A percentile compares a stretch with the other conserved stretches of the same genome.
Evolutionary conservation across 2,797 vertebrate genomes (phyloP).

Genomic region (Hipposideros larvatus): DNA sequence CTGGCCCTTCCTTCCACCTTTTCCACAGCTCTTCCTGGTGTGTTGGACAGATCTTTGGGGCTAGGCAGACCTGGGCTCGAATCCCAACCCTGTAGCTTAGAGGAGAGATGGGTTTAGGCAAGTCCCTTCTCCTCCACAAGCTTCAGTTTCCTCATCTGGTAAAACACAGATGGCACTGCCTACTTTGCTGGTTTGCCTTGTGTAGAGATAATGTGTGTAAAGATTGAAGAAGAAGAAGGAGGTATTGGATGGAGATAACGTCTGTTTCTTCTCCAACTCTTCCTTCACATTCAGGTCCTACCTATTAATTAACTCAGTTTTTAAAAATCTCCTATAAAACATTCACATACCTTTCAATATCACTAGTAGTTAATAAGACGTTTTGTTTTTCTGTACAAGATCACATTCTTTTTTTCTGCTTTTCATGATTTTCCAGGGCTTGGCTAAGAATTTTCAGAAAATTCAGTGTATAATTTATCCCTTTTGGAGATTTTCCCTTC

Average conservation of each 20-base stretch:
- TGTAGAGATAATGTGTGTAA: background rate
- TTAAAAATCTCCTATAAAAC: background rate
- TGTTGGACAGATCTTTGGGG: background rate
- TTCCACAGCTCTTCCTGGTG: background rate
- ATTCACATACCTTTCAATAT: background rate
- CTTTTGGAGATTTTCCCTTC: conserved; percentile 59
- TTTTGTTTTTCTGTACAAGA: conserved; percentile 57
- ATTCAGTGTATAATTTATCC: conserved; percentile 64
- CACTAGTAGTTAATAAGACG: background rate
- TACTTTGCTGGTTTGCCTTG: background rate
- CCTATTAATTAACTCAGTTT: background rate
- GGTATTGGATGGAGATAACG: background rate
- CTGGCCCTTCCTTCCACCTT: background rate
- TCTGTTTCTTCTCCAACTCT: background rate
- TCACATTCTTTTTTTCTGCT: conserved; percentile 48
- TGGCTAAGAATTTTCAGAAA: conserved; percentile 62
- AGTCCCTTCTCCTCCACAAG: background rate
- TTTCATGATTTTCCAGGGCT: conserved; percentile 52
- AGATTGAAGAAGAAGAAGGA: background rate
- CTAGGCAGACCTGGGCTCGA: background rate
- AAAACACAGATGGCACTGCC: background rate
- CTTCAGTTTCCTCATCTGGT: background rate
- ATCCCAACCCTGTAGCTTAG: background rate
- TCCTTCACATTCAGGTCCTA: background rate
- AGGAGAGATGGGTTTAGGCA: background rate